phyloP scores from a whole-genome alignment of 2,888 invertebrate species.

The Ormyrus labotus region DNA sequence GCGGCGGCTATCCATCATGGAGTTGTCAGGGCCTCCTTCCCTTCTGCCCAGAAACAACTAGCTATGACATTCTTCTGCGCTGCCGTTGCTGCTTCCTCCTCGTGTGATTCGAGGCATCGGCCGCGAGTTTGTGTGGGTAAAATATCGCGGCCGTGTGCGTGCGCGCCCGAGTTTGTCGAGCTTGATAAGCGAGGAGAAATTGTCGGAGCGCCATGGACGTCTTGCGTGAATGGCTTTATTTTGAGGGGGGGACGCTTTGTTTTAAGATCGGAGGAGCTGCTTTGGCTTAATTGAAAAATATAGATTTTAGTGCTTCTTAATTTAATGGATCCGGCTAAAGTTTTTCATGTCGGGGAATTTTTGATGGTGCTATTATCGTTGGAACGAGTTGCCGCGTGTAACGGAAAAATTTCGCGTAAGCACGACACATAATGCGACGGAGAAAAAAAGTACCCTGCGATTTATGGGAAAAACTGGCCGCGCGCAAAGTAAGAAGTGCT shows the following conservation, averaged over 20 bases:
- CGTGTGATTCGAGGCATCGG: conserved; percentile 30
- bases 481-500: too few species aligned
- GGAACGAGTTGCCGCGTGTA: too few species aligned
- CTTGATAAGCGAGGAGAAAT: conserved; percentile 3
- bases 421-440: too few species aligned
- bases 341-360: too few species aligned
- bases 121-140: background rate
- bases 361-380: too few species aligned
- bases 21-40: conserved; percentile 68
- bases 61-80: conserved; percentile 73
- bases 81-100: conserved; percentile 67
- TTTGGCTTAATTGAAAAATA: conserved; percentile 6
- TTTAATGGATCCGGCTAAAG: conserved; percentile 22
- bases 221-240: too few species aligned
- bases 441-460: too few species aligned
- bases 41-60: conserved; percentile 72
- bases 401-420: too few species aligned
- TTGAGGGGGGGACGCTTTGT: background rate
- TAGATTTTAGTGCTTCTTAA: background rate
- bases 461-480: too few species aligned
- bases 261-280: background rate
- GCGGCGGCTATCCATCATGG: conserved; percentile 72
- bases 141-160: background rate
- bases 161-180: background rate
- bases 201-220: background rate